phyloP scores from a whole-genome alignment of 2,113 vertebrate genomes.

The Bubo bubo region DNA sequence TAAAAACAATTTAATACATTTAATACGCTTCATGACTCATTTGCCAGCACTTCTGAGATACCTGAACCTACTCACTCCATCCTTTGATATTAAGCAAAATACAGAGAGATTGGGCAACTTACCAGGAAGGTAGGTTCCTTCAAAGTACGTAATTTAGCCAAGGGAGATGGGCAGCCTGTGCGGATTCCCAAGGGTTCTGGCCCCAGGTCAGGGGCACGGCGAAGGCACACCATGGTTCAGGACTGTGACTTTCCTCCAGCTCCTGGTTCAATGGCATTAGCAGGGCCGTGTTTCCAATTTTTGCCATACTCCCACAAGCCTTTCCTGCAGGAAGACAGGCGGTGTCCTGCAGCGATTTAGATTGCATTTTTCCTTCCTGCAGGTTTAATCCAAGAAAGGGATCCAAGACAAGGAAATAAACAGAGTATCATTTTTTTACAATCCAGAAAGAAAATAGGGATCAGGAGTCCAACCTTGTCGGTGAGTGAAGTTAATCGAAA shows the following conservation, averaged over 20 bases:
- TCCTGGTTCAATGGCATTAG: neutral
- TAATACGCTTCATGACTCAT: constrained; percentile 46
- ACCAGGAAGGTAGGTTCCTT: neutral
- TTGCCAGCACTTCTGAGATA: constrained; percentile 20
- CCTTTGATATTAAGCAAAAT: constrained; percentile 14
- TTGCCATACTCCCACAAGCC: neutral
- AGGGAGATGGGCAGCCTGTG: rapidly evolving
- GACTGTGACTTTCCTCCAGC: neutral
- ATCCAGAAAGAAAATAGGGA: neutral
- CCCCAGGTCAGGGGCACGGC: neutral
- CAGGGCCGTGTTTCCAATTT: neutral
- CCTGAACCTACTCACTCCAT: constrained; percentile 10
- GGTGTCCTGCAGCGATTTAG: neutral
- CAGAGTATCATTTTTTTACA: neutral
- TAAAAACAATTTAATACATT: constrained; percentile 51
- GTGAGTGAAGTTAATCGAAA: neutral
- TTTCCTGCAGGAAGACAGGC: neutral
- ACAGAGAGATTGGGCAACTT: neutral
- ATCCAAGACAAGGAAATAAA: neutral
- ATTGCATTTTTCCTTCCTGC: constrained; percentile 14
- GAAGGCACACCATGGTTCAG: rapidly evolving
- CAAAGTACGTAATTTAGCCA: rapidly evolving
- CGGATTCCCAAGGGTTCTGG: rapidly evolving
- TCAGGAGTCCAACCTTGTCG: neutral
- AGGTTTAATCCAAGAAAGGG: neutral